Evolutionary conservation across 2,113 vertebrate species (phyloP), one percentile per base, ranked within the genome.

Genomic region (Phylloscopus whistleri): DNA sequence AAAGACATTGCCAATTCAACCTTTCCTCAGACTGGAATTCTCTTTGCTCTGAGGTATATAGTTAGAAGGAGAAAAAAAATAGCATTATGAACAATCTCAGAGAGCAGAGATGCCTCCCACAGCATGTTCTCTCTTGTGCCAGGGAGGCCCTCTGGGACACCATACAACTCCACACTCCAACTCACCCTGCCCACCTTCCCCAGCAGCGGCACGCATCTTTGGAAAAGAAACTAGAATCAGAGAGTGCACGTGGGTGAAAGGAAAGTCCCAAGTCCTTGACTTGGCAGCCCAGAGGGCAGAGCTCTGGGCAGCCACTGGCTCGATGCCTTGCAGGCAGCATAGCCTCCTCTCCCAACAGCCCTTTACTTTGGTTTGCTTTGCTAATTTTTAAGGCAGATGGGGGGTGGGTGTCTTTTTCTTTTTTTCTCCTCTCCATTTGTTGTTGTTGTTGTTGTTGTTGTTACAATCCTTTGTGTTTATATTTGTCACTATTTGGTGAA

Each of bases 401-500:
- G 4, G 14, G 7, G 35, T 16, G 24, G 14, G 9, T 23, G 3
- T 55, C 11, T 7, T 18, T 28, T 27, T 7, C 13, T 31, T 33
- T 48, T 48, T 18, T 10, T 10, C 7, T 17, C 41, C 5, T 19
- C 3, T n/a, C n/a, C 7, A 11, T 12, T 7, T 11, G 18, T 24
- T 24, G 44, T 33, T 24, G 26, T 11, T n/a, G n/a, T n/a, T 8
- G 43, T 44, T 21, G 13, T 13, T 11, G 12, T 33, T 9, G 35
- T 64, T 93, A 96, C 41, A 93, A 35, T 82, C 92, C 88, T 85
- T 96, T 93, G 59, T 91, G 91, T 68, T 91, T 84, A 6, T 91
- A 10, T 33, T 79, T 96, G 33, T 97, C 97, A 26, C 72, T 95
- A 23, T 96, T 97, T 26, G 92, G 94, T 75, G 84, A 63, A 82